Base-by-base conservation (phyloP, 2,888 invertebrate species). In the Beris chalybata region DNA sequence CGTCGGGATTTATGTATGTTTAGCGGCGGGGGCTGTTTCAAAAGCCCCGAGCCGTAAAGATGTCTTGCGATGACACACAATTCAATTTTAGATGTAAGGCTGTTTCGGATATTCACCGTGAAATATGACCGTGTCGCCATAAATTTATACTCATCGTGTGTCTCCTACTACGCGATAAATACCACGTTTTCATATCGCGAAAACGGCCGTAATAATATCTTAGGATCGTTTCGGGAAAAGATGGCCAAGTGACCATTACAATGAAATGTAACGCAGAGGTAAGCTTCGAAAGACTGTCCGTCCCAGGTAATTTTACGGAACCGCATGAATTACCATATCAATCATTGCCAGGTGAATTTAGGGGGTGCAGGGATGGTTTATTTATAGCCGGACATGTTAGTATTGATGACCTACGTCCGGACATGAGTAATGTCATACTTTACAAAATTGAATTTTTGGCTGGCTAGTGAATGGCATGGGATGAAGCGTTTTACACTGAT, bases 41-140 rank as follows among this genome's bases (percentile, higher is more conserved):
- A 63, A 66, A 66, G 64, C 52, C 22, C 57, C 43, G 43, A 9
- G 30, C 44, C 12, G 53, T 31, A 64, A 44, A 64, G 64, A 69
- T 64, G 64, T 54, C 56, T 45, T 59, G 43, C 31, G 13, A 44
- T 65, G 65, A 66, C 64, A 68, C 64, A 66, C 68, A 68, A 66
- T 68, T 68, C 66, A 68, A 68, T 66, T 68, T 68, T 63, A 64
- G 68, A 61, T 56, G 66, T 53, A 63, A 66, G 61, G 65, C 63
- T 56, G 38, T 55, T 48, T 56, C 9, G 63, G 54, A 54, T 64
- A 54, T 47, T 65, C 38, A 56, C 64, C 54, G 45, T 65, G 64
- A 55, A 65, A 65, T 65, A 65, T 65, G 56, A 56, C 45, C 56
- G 7, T 15, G 32, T n/a, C 32, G 50, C 11, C 22, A 38, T 50